Evolutionary conservation across 2,888 invertebrate genomes (phyloP).

Genomic region (Idaea dimidiata): DNA sequence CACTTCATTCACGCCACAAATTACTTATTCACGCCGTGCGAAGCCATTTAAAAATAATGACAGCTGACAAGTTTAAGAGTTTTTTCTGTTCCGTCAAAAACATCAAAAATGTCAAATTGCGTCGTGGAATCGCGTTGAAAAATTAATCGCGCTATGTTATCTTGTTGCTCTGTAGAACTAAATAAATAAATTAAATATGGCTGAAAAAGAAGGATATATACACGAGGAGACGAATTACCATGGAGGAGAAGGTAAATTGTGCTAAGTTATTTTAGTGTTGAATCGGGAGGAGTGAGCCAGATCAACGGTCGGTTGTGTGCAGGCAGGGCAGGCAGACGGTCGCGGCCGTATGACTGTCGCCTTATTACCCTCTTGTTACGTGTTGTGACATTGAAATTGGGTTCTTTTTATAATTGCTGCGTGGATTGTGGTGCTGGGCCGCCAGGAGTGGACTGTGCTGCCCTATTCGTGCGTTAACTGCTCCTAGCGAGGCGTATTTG

Average conservation of each 20-base stretch:
- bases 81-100: conserved; percentile 49
- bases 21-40: too few relatives aligned
- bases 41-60: conserved; percentile 29
- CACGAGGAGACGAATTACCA: conserved; percentile 72
- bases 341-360: conserved; percentile 54
- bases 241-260: conserved; percentile 79
- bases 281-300: conserved; percentile 62
- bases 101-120: conserved; percentile 61
- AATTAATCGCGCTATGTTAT: conserved; percentile 76
- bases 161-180: conserved; percentile 49
- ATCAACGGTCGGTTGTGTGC: conserved; percentile 41
- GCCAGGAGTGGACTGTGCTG: conserved; percentile 58
- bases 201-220: conserved; percentile 76
- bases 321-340: conserved; percentile 9
- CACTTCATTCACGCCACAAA: too few relatives aligned
- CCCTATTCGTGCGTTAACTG: conserved; percentile 52
- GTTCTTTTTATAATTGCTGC: conserved; percentile 80
- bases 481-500: conserved; percentile 39
- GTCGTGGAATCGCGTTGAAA: conserved; percentile 78
- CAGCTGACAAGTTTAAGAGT: conserved; percentile 56
- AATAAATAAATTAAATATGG: conserved; percentile 79
- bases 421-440: conserved; percentile 72
- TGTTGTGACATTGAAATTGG: conserved; percentile 78
- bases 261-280: conserved; percentile 70
- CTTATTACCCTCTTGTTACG: conserved; percentile 70